Base-by-base conservation (phyloP, 2,113 vertebrate species). In the Lepisosteus osseus region DNA sequence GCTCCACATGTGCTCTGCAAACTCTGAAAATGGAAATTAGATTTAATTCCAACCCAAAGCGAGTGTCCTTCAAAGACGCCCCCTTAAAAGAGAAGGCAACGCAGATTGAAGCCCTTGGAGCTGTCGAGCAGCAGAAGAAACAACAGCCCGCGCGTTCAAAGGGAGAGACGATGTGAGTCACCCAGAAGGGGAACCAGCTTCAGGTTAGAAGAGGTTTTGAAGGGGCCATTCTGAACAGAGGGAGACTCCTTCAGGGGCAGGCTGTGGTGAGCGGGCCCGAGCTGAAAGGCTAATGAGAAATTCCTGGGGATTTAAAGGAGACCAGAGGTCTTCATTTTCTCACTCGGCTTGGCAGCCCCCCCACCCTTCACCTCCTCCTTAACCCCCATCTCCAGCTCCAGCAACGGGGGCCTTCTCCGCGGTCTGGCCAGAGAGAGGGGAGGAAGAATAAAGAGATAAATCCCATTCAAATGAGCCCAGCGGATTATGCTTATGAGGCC, bases 271-370 rank as follows among this genome's bases (percentile, higher is more conserved):
- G 69, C 83, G 81, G 85, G 81, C 79, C 77, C 72, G n/a, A 81
- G 87, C 86, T 84, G 88, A 85, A 74, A 7, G 81, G 84, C 90
- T 91, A 92, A 92, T 92, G 87, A 91, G 89, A 91, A 89, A 92
- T 91, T 92, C 90, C 88, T 88, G 82, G 87, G 88, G 89, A 87
- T 88, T 92, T 91, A 89, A 84, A 88, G 86, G 87, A 86, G 86
- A 55, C 85, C 89, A 91, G 88, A 91, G 90, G 91, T 91, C 91
- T 92, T 91, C 89, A 91, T 91, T 91, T 92, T 92, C 91, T 92
- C 91, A 91, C 90, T 90, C 88, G 73, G 82, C 85, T 86, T 85
- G 62, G 86, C 78, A 71, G 64, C 45, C 54, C 55, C 85, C 85
- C 81, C 78, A 65, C 80, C 84, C 85, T 88, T 84, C 85, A 85